Evolutionary conservation across 2,113 vertebrate genomes (phyloP).

Genomic region (Parus major): DNA sequence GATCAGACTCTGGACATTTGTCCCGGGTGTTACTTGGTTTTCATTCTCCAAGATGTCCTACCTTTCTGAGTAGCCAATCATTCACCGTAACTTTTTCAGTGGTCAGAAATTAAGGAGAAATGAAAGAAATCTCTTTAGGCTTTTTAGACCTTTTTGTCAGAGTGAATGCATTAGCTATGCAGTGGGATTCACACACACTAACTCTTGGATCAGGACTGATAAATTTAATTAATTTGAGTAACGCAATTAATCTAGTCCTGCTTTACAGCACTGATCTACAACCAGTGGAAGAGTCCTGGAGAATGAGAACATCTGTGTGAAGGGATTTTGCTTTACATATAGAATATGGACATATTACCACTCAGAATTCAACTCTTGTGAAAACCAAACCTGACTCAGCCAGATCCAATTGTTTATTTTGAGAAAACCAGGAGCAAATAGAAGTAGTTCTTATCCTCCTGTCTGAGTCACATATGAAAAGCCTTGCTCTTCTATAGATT

Average conservation of each 20-base stretch:
- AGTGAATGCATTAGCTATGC: neutral
- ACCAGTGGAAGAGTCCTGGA: neutral
- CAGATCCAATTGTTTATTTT: neutral
- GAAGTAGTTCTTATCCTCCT: neutral
- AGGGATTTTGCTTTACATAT: neutral
- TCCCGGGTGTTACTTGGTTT: neutral
- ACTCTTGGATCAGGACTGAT: neutral
- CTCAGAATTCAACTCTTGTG: neutral
- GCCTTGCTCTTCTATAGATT: neutral
- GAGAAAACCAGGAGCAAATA: neutral
- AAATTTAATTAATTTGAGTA: neutral
- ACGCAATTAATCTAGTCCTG: neutral
- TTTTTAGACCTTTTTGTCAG: neutral
- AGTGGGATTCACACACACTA: neutral
- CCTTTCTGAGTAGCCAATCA: neutral
- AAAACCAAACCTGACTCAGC: neutral
- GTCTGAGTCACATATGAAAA: neutral
- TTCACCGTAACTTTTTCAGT: neutral
- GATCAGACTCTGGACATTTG: neutral
- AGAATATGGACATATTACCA: neutral
- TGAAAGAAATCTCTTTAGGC: neutral
- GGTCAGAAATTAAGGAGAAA: neutral
- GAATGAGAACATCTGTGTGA: neutral
- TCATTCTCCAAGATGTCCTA: neutral
- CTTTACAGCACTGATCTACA: neutral